These are phyloP conservation scores for Amiota mariae DNA, from an alignment of 2,888 invertebrate genomes.

Conservation along the genomic window DNA sequence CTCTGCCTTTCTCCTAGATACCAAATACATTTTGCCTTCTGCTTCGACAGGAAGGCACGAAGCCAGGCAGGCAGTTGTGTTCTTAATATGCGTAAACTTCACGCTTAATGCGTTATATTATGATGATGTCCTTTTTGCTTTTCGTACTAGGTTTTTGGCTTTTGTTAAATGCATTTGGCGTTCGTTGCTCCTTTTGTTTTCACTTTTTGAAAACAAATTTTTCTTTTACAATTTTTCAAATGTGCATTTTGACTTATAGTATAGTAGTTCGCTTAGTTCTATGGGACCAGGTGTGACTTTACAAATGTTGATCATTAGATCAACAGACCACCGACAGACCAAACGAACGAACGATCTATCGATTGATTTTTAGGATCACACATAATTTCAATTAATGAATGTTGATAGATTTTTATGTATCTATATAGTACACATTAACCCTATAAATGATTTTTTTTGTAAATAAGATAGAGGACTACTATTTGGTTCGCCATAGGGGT, in stretches of 20 bases:
- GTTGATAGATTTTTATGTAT: slow-evolving; percentile 67
- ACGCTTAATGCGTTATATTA: slow-evolving; percentile 70
- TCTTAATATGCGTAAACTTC: slow-evolving; percentile 72
- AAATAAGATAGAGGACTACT: no score
- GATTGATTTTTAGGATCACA: slow-evolving; percentile 13
- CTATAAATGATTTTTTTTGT: background rate
- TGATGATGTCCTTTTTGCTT: slow-evolving; percentile 63
- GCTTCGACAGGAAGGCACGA: slow-evolving; percentile 31
- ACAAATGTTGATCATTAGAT: background rate
- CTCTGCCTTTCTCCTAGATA: slow-evolving; percentile 52
- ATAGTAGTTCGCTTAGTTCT: slow-evolving; percentile 33
- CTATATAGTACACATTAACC: slow-evolving; percentile 47
- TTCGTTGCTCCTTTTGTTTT: slow-evolving; percentile 35
- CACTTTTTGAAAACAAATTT: slow-evolving; percentile 11
- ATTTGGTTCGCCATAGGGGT: no score
- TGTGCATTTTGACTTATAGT: slow-evolving; percentile 36
- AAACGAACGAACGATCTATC: slow-evolving; percentile 33
- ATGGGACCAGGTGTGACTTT: slow-evolving; percentile 57
- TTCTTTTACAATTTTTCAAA: slow-evolving; percentile 55
- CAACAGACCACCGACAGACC: no score
- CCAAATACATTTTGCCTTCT: slow-evolving; percentile 27
- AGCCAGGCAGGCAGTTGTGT: slow-evolving; percentile 42
- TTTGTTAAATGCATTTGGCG: slow-evolving; percentile 55
- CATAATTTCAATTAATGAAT: slow-evolving; percentile 54
- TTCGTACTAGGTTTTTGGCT: slow-evolving; percentile 56